Conservation (phyloP, 2,888 invertebrate species). For the Drosophila cracens region DNA sequence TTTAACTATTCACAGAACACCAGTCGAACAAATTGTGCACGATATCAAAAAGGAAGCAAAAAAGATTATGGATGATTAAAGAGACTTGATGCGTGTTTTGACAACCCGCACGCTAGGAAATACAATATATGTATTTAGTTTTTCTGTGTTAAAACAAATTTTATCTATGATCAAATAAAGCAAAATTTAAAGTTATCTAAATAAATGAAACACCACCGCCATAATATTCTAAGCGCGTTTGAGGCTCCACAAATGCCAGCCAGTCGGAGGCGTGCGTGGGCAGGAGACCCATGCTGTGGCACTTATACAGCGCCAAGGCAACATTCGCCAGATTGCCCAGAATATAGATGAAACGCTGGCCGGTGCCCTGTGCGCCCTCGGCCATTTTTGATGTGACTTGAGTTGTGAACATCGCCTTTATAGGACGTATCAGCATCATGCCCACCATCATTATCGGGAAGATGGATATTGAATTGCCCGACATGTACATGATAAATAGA, state of each 20-base stretch:
- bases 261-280: conserved; percentile 99
- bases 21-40: conserved; percentile 71
- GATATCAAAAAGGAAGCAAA: conserved; percentile 77
- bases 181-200: conserved; percentile 63
- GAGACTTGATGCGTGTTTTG: background rate
- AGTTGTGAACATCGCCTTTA: conserved; percentile 97
- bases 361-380: conserved; percentile 94
- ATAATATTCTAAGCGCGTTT: conserved; percentile 92
- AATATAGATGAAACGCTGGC: conserved; percentile 97
- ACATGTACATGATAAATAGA: conserved; percentile 99
- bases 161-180: conserved; percentile 60
- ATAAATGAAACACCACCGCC: conserved; percentile 91
- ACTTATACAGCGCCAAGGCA: conserved; percentile 96
- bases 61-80: conserved; percentile 71
- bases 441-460: conserved; percentile 99
- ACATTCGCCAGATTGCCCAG: conserved; percentile 97
- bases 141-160: conserved; percentile 33
- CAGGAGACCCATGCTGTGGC: conserved; percentile 98
- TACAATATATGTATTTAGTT: conserved; percentile 30
- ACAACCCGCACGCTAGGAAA: conserved; percentile 4
- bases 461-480: conserved; percentile 99
- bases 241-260: conserved; percentile 98
- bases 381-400: conserved; percentile 97
- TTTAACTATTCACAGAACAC: conserved; percentile 57
- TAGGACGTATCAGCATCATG: conserved; percentile 98